Base-by-base conservation (phyloP, 2,113 vertebrate species). In the Gymnogyps californianus region DNA sequence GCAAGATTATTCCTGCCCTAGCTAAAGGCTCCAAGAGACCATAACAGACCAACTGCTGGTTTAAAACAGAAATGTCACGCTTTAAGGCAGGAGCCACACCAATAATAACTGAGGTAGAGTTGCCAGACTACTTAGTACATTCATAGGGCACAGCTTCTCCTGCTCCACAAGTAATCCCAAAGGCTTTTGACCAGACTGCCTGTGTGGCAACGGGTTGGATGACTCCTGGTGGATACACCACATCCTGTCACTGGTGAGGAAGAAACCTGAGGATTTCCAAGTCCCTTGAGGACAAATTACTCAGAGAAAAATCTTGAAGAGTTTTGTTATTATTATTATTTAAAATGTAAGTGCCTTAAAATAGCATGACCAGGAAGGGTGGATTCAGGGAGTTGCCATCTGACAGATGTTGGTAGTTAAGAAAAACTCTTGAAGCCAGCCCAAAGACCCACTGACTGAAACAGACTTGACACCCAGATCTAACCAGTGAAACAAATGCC, bases 341-440 rank as follows among this genome's bases (percentile, higher is more conserved):
- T 64, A 71, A 89, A 93, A 47, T 59, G 2, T 24, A 82, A 87
- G 11, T 32, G 19, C 58, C 62, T 88, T 94, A 77, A 96, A 96
- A 96, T 85, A 97, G 62, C 78, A 66, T 62, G 77, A 52, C 84
- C 69, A 93, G 86, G 89, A 97, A 94, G 92, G 94, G 94, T 87
- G 94, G 88, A 62, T 67, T 88, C 31, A 6, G 71, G 70, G 75
- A 94, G 74, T 6, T 86, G 62, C 67, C 91, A 80, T 93, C 64
- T 89, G 75, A 62, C 95, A 91, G 71, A 97, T 86, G 78, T 16
- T 94, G 79, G 82, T 67, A 91, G 75, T 96, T 90, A 93, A 88
- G 83, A 87, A 91, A 88, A 95, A 28, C 78, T 58, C 74, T 70
- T 71, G 57, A 96, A 81, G 77, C 7, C 46, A 91, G 26, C 78